Percentiles rank a stretch among this genome's conserved stretches.
phyloP scores from a whole-genome alignment of 2,113 vertebrate genomes.

The Riparia riparia region DNA sequence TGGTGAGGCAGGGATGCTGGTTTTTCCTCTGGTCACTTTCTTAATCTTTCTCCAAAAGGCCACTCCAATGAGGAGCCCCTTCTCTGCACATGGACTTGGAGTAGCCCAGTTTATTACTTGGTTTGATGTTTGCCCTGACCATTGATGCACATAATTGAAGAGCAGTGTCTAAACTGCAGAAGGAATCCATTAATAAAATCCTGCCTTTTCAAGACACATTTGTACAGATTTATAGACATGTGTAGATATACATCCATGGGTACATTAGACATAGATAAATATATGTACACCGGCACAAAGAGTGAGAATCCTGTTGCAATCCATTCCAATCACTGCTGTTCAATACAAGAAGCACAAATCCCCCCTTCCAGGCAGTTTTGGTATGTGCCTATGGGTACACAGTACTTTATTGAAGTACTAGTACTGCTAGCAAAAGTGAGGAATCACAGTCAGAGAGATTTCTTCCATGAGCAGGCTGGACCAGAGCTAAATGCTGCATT shows the following conservation, averaged over 20 bases:
- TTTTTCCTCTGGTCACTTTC: background rate
- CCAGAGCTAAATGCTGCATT: conserved; percentile 4
- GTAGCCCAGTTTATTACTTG: background rate
- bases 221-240: background rate
- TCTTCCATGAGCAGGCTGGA: background rate
- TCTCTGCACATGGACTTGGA: background rate
- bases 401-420: background rate
- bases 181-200: background rate
- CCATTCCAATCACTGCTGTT: background rate
- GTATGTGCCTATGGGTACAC: background rate
- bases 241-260: background rate
- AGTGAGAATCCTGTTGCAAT: background rate
- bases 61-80: background rate
- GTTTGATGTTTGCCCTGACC: background rate
- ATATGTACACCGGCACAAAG: background rate
- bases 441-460: background rate
- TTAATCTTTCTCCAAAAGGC: background rate
- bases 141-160: background rate
- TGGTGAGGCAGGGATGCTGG: background rate
- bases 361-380: background rate
- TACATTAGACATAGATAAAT: background rate
- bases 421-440: background rate
- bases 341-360: background rate
- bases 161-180: background rate
- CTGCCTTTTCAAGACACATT: background rate